Conservation (phyloP, 2,888 invertebrate species). For the Platycheirus albimanus region DNA sequence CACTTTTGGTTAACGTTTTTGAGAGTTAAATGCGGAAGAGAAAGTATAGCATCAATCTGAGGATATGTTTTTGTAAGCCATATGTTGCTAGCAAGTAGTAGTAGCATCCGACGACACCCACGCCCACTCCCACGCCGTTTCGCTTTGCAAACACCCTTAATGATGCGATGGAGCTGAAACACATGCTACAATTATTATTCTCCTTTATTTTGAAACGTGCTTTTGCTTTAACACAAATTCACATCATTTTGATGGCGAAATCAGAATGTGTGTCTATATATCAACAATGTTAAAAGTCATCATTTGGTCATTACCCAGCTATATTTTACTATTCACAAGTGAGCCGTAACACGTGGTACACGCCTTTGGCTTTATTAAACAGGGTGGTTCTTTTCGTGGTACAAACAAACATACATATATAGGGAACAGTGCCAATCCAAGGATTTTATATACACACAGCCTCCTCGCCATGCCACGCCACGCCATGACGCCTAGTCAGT, state of each 20-base stretch:
- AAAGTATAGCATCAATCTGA: slow-evolving; percentile 34
- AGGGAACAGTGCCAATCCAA: neutral
- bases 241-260: slow-evolving; percentile 73
- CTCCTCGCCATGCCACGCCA: too few relatives aligned
- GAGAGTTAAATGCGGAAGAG: slow-evolving; percentile 32
- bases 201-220: slow-evolving; percentile 71
- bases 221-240: slow-evolving; percentile 72
- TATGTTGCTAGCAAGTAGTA: slow-evolving; percentile 25
- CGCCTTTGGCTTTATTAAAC: slow-evolving; percentile 74
- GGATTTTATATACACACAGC: slow-evolving; percentile 16
- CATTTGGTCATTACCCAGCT: slow-evolving; percentile 75
- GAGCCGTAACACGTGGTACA: slow-evolving; percentile 75
- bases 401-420: neutral
- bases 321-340: slow-evolving; percentile 76
- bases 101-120: neutral
- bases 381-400: slow-evolving; percentile 59
- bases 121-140: too few relatives aligned
- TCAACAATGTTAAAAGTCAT: slow-evolving; percentile 76
- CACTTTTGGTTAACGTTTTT: slow-evolving; percentile 32
- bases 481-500: slow-evolving; percentile 14
- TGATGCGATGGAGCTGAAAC: slow-evolving; percentile 46
- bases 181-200: slow-evolving; percentile 73
- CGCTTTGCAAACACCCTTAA: slow-evolving; percentile 37
- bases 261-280: slow-evolving; percentile 74
- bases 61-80: slow-evolving; percentile 19